These are phyloP conservation scores for Unio delphinus DNA, from an alignment of 2,888 invertebrate species.

Conservation along the genomic window DNA sequence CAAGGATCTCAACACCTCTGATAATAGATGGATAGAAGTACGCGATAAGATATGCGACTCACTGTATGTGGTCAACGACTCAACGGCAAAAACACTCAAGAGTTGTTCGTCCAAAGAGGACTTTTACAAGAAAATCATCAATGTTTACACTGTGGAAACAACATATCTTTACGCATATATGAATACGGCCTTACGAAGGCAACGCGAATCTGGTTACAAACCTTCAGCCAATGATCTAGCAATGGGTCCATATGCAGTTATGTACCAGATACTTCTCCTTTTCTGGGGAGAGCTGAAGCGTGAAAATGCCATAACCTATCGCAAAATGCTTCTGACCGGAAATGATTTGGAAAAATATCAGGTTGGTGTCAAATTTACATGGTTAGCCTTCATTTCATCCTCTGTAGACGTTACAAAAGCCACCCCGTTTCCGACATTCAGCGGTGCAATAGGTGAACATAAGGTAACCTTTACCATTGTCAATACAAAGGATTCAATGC, in stretches of 20 bases:
- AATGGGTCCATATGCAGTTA: slow-evolving; percentile 33
- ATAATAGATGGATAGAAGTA: slow-evolving; percentile 22
- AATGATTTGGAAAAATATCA: slow-evolving; percentile 21
- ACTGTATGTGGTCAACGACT: slow-evolving; percentile 16
- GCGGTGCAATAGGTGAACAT: slow-evolving; percentile 12
- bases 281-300: slow-evolving; percentile 22
- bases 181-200: slow-evolving; percentile 34
- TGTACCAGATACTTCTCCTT: slow-evolving; percentile 33
- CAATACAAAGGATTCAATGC: slow-evolving; percentile 16
- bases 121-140: slow-evolving; percentile 23
- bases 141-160: slow-evolving; percentile 30
- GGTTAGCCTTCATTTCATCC: slow-evolving; percentile 33
- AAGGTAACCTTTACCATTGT: slow-evolving; percentile 26
- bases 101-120: slow-evolving; percentile 14
- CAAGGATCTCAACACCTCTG: slow-evolving; percentile 12
- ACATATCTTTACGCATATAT: slow-evolving; percentile 27
- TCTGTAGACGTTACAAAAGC: slow-evolving; percentile 13
- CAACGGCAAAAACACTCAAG: slow-evolving; percentile 8
- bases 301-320: slow-evolving; percentile 24
- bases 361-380: slow-evolving; percentile 24
- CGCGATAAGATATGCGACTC: slow-evolving; percentile 31
- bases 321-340: slow-evolving; percentile 23
- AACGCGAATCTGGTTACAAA: slow-evolving; percentile 19
- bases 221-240: slow-evolving; percentile 40
- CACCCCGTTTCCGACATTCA: slow-evolving; percentile 14